These are phyloP conservation scores for Agonopterix arenella DNA, from an alignment of 2,888 invertebrate genomes.

Conservation along the genomic window DNA sequence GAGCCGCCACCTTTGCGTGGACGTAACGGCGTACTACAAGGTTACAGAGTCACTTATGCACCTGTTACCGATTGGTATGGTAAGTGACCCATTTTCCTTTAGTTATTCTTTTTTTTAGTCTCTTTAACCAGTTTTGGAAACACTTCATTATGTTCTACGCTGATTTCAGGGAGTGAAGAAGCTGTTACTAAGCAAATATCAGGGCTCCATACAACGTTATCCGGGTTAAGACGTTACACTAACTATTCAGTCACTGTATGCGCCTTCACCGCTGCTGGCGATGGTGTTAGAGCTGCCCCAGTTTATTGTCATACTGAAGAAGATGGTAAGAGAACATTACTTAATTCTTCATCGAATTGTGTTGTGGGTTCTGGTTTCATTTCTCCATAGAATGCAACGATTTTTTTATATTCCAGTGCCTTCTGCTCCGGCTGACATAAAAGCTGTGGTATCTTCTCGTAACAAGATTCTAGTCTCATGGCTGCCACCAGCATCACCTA, in stretches of 20 bases:
- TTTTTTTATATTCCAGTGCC: constrained; percentile 78
- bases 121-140: too few species aligned
- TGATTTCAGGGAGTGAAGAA: constrained; percentile 80
- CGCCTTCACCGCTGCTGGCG: constrained; percentile 92
- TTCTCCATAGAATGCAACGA: neutral
- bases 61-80: constrained; percentile 88
- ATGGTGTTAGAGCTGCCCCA: constrained; percentile 90
- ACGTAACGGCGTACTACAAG: constrained; percentile 90
- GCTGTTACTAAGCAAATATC: constrained; percentile 86
- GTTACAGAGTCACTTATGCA: constrained; percentile 89
- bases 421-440: constrained; percentile 92
- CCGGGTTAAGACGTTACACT: constrained; percentile 88
- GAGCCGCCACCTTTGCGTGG: constrained; percentile 88
- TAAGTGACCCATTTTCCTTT: constrained; percentile 50
- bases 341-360: neutral
- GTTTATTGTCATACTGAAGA: constrained; percentile 93
- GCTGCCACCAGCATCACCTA: constrained; percentile 90
- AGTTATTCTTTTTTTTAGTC: neutral
- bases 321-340: constrained; percentile 81
- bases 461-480: constrained; percentile 93
- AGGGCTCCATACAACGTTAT: constrained; percentile 82
- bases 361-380: too few species aligned
- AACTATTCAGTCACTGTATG: constrained; percentile 95
- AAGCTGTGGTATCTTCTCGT: constrained; percentile 90
- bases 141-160: neutral